A percentile compares a stretch with the other conserved stretches of the same genome.
phyloP scores from a whole-genome alignment of 2,888 invertebrate genomes.

The Carcina quercana region DNA sequence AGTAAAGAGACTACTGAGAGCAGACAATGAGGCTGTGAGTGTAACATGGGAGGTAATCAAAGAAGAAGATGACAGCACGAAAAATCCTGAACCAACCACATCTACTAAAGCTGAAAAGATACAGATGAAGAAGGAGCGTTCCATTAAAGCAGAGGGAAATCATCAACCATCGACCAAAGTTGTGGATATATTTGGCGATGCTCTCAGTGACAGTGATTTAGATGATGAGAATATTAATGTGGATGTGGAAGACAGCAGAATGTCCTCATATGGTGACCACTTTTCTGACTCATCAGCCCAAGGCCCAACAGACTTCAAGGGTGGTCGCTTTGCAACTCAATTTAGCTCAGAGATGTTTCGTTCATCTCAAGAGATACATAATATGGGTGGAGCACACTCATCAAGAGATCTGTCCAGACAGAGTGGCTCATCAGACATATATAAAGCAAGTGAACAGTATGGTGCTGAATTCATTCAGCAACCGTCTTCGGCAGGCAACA shows the following conservation, averaged over 20 bases:
- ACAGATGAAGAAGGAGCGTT: constrained; percentile 23
- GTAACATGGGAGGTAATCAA: constrained; percentile 90
- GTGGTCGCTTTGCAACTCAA: constrained; percentile 24
- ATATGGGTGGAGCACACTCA: constrained; percentile 8
- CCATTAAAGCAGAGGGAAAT: constrained; percentile 15
- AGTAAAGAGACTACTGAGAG: constrained; percentile 88
- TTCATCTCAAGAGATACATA: constrained; percentile 13
- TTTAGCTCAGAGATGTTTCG: constrained; percentile 32
- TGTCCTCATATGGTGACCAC: constrained; percentile 81
- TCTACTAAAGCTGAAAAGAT: constrained; percentile 20
- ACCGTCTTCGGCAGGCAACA: neutral
- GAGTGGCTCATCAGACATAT: constrained; percentile 2
- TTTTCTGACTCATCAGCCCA: constrained; percentile 73
- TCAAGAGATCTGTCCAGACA: constrained; percentile 5
- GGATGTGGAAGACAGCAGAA: constrained; percentile 83
- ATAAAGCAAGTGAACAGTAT: constrained; percentile 10
- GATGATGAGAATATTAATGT: constrained; percentile 83
- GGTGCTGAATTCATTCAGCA: constrained; percentile 12
- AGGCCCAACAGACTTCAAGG: constrained; percentile 21
- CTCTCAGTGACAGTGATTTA: constrained; percentile 86
- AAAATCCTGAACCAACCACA: constrained; percentile 28
- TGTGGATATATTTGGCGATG: constrained; percentile 89
- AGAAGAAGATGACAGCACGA: constrained; percentile 81
- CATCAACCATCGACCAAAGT: constrained; percentile 24
- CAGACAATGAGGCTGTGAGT: constrained; percentile 90